These are phyloP conservation scores for Agrochola circellaris DNA, from an alignment of 2,888 invertebrate genomes.

Conservation along the genomic window DNA sequence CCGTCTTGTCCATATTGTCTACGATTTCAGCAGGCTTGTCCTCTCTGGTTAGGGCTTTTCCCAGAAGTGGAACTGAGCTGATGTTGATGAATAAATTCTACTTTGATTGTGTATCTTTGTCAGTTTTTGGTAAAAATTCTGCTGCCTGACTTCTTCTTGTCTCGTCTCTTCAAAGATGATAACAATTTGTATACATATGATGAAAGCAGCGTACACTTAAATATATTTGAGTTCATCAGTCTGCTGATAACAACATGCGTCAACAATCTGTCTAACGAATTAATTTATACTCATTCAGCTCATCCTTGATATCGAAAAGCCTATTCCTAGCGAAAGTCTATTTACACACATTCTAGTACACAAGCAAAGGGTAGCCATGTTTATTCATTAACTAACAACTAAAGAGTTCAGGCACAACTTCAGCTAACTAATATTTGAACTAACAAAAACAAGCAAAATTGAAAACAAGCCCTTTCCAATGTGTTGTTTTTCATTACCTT, in stretches of 20 bases:
- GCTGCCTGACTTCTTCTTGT: not conserved
- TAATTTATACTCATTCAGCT: not conserved
- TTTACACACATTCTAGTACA: slow-evolving; percentile 7
- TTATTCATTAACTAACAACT: slow-evolving; percentile 26
- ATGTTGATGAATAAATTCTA: not conserved
- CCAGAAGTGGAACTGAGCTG: not conserved
- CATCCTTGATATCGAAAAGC: not conserved
- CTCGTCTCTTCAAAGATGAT: not conserved
- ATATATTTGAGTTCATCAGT: not conserved
- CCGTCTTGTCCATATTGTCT: too few relatives aligned
- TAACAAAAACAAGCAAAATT: slow-evolving; percentile 46
- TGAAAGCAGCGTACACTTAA: not conserved
- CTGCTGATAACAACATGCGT: not conserved
- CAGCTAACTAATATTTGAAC: slow-evolving; percentile 43
- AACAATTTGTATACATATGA: not conserved
- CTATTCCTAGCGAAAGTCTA: not conserved
- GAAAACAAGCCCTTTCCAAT: slow-evolving; percentile 21
- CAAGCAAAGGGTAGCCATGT: not conserved
- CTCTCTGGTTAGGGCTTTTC: not conserved
- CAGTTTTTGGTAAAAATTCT: not conserved
- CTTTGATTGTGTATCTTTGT: not conserved
- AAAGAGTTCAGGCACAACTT: slow-evolving; percentile 22
- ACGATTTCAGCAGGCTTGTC: not conserved
- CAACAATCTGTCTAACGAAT: not conserved
- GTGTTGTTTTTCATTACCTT: slow-evolving; percentile 32